Conservation (phyloP, 1,140 invertebrate genomes). For the Bombus turneri region DNA sequence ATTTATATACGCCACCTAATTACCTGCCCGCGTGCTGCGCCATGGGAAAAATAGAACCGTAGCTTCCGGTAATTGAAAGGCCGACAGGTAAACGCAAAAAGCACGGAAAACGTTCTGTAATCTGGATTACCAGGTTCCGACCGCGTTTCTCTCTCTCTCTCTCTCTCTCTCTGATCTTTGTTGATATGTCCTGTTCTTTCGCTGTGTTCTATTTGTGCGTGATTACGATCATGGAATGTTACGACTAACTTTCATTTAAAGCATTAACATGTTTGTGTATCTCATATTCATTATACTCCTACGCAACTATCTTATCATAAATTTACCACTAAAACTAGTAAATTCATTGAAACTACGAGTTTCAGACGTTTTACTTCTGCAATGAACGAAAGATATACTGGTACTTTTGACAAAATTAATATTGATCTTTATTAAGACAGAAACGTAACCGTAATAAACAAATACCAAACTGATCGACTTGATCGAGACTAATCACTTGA, state of each 20-base stretch:
- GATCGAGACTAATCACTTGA: no score
- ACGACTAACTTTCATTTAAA: not conserved
- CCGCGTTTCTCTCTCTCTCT: conserved; percentile 29
- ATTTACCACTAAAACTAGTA: not conserved
- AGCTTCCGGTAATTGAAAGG: conserved; percentile 59
- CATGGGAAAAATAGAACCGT: conserved; percentile 57
- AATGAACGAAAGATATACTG: no score
- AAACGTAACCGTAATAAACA: no score
- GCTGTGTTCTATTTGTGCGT: no score
- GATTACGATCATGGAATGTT: not conserved
- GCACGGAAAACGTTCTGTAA: conserved; percentile 54
- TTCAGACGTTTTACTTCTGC: no score
- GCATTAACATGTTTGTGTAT: not conserved
- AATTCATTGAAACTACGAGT: no score
- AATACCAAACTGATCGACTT: no score
- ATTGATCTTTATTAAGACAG: no score
- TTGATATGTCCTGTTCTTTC: not conserved
- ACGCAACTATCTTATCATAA: not conserved
- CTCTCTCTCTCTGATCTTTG: conserved; percentile 3
- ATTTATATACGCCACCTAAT: conserved; percentile 72
- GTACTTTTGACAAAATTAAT: no score
- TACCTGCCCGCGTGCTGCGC: conserved; percentile 49
- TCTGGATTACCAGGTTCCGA: conserved; percentile 25
- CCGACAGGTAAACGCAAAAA: conserved; percentile 39
- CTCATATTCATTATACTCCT: no score